Conservation (phyloP, 2,888 invertebrate genomes). For the Leptinotarsa peninsularis region DNA sequence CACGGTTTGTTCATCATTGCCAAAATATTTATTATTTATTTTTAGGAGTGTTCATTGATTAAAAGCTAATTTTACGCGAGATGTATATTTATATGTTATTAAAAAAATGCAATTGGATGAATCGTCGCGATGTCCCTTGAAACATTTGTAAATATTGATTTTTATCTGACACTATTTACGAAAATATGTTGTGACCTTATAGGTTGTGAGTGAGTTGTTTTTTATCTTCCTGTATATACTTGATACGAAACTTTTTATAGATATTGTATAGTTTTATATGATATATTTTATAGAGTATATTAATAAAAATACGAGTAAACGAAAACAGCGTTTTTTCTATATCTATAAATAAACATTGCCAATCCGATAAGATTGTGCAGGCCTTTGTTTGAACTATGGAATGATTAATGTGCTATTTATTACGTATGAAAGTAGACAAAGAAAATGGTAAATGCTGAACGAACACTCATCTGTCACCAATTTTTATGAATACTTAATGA, state of each 20-base stretch:
- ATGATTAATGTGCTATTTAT: neutral
- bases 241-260: conserved; percentile 55
- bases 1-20: conserved; percentile 40
- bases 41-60: conserved; percentile 40
- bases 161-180: conserved; percentile 34
- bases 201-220: conserved; percentile 55
- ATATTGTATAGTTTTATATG: conserved; percentile 61
- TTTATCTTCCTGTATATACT: conserved; percentile 46
- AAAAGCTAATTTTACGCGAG: conserved; percentile 13
- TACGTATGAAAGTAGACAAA: neutral
- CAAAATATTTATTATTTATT: conserved; percentile 47
- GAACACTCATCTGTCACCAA: neutral
- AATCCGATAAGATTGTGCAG: conserved; percentile 7
- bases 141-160: conserved; percentile 28
- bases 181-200: conserved; percentile 54
- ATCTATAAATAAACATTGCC: conserved; percentile 28
- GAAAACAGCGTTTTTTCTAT: conserved; percentile 14
- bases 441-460: neutral
- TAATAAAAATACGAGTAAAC: conserved; percentile 52
- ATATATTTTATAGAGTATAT: conserved; percentile 59
- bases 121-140: conserved; percentile 48
- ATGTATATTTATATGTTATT: conserved; percentile 30
- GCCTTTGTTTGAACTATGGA: conserved; percentile 17
- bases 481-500: neutral
- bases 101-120: conserved; percentile 47